These are phyloP conservation scores for Pseudorectes ferrugineus DNA, from an alignment of 2,113 vertebrate genomes.

Conservation along the genomic window DNA sequence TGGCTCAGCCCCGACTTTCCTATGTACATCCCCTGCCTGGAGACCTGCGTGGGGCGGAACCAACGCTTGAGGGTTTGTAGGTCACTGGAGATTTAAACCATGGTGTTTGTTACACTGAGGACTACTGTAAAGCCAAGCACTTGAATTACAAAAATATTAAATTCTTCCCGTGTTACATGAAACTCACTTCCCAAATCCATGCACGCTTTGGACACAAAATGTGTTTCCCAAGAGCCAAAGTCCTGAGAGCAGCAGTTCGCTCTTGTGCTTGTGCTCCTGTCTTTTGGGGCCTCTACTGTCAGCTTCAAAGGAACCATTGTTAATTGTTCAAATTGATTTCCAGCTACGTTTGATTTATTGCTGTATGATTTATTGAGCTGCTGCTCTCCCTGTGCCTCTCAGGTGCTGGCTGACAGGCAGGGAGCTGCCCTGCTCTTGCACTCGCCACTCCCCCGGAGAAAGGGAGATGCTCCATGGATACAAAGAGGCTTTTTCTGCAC, in stretches of 20 bases:
- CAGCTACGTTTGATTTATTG: constrained; percentile 24
- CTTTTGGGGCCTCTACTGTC: background rate
- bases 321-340: background rate
- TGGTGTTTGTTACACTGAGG: background rate
- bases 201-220: background rate
- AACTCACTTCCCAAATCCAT: background rate
- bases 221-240: background rate
- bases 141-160: background rate
- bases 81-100: background rate
- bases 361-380: background rate
- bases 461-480: background rate
- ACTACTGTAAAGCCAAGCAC: background rate
- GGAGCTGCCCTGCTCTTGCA: background rate
- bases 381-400: background rate
- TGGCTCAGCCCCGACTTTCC: background rate
- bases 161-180: background rate
- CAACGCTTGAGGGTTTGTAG: background rate
- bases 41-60: rapidly evolving
- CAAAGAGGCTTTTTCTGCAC: background rate
- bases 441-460: background rate
- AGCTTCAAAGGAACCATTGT: background rate
- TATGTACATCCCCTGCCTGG: background rate
- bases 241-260: background rate
- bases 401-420: constrained; percentile 12
- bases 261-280: background rate